Evolutionary conservation across 2,797 vertebrate species (phyloP).

Genomic region (Bradypus variegatus): DNA sequence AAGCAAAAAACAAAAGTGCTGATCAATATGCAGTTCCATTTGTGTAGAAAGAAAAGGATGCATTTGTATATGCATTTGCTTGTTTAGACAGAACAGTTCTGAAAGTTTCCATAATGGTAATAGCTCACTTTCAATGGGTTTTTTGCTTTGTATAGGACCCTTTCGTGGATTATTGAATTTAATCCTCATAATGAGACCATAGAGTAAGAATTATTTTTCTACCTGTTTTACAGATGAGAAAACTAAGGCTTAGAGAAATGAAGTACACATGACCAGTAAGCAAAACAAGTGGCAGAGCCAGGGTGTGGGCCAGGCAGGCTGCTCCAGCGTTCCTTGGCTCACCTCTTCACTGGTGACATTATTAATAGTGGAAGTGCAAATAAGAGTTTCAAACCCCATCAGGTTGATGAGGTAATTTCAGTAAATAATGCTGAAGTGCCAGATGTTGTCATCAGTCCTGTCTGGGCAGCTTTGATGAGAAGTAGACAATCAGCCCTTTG

Average conservation of each 20-base stretch:
- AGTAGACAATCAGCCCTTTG: not conserved
- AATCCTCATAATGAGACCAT: not conserved
- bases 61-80: not conserved
- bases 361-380: not conserved
- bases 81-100: not conserved
- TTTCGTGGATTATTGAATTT: not conserved
- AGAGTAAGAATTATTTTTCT: not conserved
- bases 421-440: not conserved
- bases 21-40: not conserved
- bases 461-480: not conserved
- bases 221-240: constrained; percentile 13
- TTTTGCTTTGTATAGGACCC: not conserved
- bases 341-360: not conserved
- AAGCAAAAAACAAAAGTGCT: not conserved
- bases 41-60: not conserved
- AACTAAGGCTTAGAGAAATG: not conserved
- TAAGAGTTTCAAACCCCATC: not conserved
- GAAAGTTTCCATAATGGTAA: not conserved
- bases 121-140: not conserved
- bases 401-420: not conserved
- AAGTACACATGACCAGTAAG: not conserved
- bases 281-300: not conserved
- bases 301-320: not conserved
- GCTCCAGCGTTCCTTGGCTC: not conserved
- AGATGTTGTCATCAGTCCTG: accelerated